Evolutionary conservation across 2,888 invertebrate genomes (phyloP), one percentile per base, ranked within the genome.

Genomic region (Harmothoe impar): DNA sequence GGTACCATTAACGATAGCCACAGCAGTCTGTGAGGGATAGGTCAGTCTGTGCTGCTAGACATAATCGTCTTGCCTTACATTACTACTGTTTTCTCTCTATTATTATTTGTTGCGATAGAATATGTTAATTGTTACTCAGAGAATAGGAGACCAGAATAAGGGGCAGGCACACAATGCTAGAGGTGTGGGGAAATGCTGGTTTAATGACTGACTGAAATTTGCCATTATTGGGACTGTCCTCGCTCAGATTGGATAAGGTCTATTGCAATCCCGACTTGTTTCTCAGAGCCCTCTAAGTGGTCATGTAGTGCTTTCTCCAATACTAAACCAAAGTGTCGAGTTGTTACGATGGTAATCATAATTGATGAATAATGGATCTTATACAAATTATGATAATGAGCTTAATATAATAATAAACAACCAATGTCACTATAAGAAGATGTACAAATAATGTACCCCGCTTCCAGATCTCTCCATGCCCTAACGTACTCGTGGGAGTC

Each of bases 61-160:
- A 52, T 86, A 23, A 52, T 52, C 52, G 86, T 86, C 86, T 86
- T 86, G 86, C 86, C 86, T 86, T 86, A 86, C 52, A 86, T 54
- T 52, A 84, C 25, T 35, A 35, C 81, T 33, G 20, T 81, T 81
- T 81, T 33, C 15, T 35, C 33, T n/a, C 29, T 54, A 54, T 78
- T 33, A 84, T 43, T 25, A 84, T 84, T 78, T 43, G 43, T 43
- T 43, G 52, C 52, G 51, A 56, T 52, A 54, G 86, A 52, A 43
- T 81, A 17, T 86, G 86, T 86, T 86, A 52, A 86, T 86, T 54
- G 86, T 86, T 86, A 54, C 52, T 25, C 52, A 54, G 43, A 81
- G 33, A 0, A 25, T 35, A 29, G 72, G 72, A 29, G 25, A 81
- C 23, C 43, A 81, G 81, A 81, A 35, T 7, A 77, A 31, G 31